Conservation (phyloP, 1,140 invertebrate genomes). For the Dinothrombium tinctorium region DNA sequence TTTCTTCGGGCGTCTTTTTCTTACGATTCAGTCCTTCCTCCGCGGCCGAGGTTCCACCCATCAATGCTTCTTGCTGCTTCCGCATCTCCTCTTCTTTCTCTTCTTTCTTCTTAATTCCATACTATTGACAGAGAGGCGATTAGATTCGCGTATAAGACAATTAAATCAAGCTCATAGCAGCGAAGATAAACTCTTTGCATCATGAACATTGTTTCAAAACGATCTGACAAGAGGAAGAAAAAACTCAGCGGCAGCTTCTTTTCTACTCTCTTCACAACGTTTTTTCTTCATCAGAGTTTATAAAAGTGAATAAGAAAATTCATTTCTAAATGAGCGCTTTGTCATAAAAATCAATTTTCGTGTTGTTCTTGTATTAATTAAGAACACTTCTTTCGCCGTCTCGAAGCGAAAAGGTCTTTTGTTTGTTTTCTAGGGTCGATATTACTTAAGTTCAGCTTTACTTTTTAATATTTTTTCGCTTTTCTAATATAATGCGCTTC, state of each 20-base stretch:
- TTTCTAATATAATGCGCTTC: too few species aligned
- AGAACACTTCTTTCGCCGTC: too few species aligned
- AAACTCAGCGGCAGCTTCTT: neutral
- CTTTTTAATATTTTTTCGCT: too few species aligned
- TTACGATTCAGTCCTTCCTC: constrained; percentile 50
- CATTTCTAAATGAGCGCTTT: too few species aligned
- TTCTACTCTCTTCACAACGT: neutral
- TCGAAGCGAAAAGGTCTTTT: too few species aligned
- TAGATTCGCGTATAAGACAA: neutral
- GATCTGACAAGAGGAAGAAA: too few species aligned
- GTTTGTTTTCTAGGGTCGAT: too few species aligned
- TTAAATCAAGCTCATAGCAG: neutral
- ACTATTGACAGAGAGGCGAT: constrained; percentile 35
- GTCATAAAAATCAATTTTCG: too few species aligned
- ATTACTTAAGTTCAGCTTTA: too few species aligned
- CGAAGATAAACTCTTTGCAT: too few species aligned
- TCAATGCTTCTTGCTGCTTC: constrained; percentile 13
- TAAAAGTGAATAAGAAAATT: neutral
- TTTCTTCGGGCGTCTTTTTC: constrained; percentile 89
- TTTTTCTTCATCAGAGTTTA: neutral
- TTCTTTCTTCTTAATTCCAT: constrained; percentile 93
- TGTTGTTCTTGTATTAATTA: too few species aligned
- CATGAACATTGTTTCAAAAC: too few species aligned
- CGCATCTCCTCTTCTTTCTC: constrained; percentile 39
- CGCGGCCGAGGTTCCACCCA: constrained; percentile 30